phyloP scores from a whole-genome alignment of 2,113 vertebrate species.

The Bagarius yarrelli region DNA sequence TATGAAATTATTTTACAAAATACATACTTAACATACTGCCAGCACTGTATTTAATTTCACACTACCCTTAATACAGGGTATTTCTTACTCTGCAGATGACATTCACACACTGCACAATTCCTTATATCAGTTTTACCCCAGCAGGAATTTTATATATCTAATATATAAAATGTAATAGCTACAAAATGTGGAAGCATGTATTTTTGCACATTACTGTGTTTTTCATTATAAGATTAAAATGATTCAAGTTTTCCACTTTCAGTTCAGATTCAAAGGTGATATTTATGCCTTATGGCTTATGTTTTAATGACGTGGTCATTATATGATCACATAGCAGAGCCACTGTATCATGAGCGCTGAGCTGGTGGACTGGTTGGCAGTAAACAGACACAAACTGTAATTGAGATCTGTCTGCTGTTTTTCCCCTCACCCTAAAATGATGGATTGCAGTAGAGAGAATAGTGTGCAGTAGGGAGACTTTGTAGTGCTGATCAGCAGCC shows the following conservation, averaged over 20 bases:
- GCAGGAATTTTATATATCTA: no score
- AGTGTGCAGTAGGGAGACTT: constrained; percentile 33
- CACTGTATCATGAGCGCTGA: constrained; percentile 45
- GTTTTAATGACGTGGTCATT: constrained; percentile 37
- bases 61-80: background rate
- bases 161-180: constrained; percentile 15
- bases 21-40: background rate
- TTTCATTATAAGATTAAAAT: constrained; percentile 40
- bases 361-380: constrained; percentile 37
- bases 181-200: constrained; percentile 7
- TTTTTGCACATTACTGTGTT: constrained; percentile 26
- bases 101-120: background rate
- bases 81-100: background rate
- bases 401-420: constrained; percentile 33
- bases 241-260: constrained; percentile 10
- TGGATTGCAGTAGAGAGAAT: constrained; percentile 26
- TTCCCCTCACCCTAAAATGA: constrained; percentile 19
- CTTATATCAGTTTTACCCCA: background rate
- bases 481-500: constrained; percentile 39
- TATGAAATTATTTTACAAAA: background rate
- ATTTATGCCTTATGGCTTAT: constrained; percentile 39
- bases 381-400: constrained; percentile 51
- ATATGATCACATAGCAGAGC: constrained; percentile 39
- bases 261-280: constrained; percentile 32
- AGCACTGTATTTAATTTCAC: background rate